Conservation (phyloP, 2,113 vertebrate species). For the Scalopus aquaticus region DNA sequence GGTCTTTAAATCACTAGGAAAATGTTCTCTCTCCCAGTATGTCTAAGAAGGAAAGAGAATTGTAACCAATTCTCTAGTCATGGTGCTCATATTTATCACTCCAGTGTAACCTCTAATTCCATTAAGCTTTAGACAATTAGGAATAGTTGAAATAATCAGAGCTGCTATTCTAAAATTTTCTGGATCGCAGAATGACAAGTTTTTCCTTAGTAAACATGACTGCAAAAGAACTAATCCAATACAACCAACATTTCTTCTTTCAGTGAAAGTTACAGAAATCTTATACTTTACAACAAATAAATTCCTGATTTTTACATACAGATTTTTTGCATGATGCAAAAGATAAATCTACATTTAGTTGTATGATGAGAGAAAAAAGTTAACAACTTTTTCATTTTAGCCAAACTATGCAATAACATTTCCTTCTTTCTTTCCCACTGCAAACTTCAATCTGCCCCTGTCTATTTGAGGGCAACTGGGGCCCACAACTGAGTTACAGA, state of each 20-base stretch:
- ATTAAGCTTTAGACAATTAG: slow-evolving; percentile 1
- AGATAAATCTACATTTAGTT: slow-evolving; percentile 12
- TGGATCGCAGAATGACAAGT: not conserved
- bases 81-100: not conserved
- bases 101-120: not conserved
- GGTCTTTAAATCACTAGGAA: slow-evolving; percentile 3
- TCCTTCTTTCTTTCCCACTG: not conserved
- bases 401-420: not conserved
- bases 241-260: not conserved
- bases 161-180: not conserved
- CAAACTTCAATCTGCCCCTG: not conserved
- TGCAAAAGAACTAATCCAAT: not conserved
- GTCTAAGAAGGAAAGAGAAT: not conserved
- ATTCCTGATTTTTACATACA: not conserved
- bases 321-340: not conserved
- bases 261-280: not conserved
- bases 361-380: not conserved
- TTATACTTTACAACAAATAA: not conserved
- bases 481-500: not conserved
- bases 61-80: not conserved
- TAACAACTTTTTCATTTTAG: not conserved
- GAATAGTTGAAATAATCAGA: not conserved
- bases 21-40: not conserved
- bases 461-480: no score
- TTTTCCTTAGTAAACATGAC: not conserved